phyloP scores from a whole-genome alignment of 2,888 invertebrate genomes.

The Tribolium freemani region DNA sequence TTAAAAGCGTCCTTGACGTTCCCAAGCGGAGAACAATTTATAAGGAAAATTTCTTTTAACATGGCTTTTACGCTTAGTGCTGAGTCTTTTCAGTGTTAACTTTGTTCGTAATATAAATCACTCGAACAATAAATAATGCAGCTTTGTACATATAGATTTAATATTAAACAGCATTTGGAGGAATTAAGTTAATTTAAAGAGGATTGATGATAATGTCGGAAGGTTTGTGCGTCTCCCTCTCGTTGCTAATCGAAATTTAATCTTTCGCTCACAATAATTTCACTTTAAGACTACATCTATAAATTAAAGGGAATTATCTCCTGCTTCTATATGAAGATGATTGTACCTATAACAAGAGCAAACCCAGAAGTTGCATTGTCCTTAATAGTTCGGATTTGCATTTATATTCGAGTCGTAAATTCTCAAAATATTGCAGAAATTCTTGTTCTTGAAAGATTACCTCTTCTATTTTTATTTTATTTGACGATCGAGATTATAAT shows the following conservation, averaged over 20 bases:
- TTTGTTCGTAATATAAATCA: neutral
- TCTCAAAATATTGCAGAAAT: no score
- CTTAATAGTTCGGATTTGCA: neutral
- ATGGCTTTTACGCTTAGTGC: neutral
- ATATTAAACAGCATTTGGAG: slow-evolving; percentile 12
- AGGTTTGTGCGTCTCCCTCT: slow-evolving; percentile 16
- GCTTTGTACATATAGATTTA: neutral
- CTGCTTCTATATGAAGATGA: neutral
- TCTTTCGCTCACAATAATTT: slow-evolving; percentile 30
- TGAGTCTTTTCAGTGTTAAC: neutral
- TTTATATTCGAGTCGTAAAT: neutral
- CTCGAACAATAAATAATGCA: neutral
- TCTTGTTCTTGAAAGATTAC: neutral
- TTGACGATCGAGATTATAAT: neutral
- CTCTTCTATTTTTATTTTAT: neutral
- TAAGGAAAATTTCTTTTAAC: neutral
- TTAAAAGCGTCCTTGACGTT: neutral
- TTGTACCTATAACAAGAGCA: neutral
- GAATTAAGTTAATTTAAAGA: slow-evolving; percentile 11
- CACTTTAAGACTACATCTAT: slow-evolving; percentile 19
- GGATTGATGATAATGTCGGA: slow-evolving; percentile 14
- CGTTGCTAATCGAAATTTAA: slow-evolving; percentile 30
- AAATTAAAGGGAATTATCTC: slow-evolving; percentile 18
- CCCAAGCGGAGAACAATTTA: neutral
- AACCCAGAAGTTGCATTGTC: neutral